Percentiles rank a stretch among this genome's conserved stretches.
Conservation (phyloP, 2,113 vertebrate genomes). For the Nothobranchius furzeri region DNA sequence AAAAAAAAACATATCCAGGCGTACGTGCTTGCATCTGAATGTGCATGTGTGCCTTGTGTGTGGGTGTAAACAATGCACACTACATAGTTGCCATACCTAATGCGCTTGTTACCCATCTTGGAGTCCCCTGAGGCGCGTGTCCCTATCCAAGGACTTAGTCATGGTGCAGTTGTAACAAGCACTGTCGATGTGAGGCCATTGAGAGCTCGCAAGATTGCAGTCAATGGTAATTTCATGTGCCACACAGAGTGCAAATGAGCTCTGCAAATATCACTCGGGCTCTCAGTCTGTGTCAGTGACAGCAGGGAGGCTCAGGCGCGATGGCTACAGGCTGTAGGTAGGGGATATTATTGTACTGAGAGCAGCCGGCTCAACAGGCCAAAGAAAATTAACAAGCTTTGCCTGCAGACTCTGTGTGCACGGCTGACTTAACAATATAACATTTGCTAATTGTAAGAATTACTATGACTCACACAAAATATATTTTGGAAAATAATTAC, state of each 20-base stretch:
- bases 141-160: slow-evolving; percentile 70
- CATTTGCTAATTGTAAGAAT: neutral
- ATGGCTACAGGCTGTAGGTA: slow-evolving; percentile 56
- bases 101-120: slow-evolving; percentile 74
- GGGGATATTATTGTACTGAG: slow-evolving; percentile 44
- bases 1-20: slow-evolving; percentile 28
- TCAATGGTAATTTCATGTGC: slow-evolving; percentile 76
- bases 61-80: slow-evolving; percentile 69
- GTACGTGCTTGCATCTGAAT: slow-evolving; percentile 20
- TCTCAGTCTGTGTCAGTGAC: slow-evolving; percentile 65
- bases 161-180: slow-evolving; percentile 73
- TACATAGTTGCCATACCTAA: slow-evolving; percentile 70
- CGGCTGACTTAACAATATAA: neutral
- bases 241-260: slow-evolving; percentile 76
- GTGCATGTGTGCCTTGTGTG: slow-evolving; percentile 44
- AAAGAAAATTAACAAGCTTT: slow-evolving; percentile 30
- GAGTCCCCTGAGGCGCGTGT: slow-evolving; percentile 63
- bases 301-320: slow-evolving; percentile 53
- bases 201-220: slow-evolving; percentile 72
- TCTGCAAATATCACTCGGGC: slow-evolving; percentile 68
- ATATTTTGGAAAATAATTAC: neutral
- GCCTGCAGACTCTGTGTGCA: slow-evolving; percentile 10
- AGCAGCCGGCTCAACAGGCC: slow-evolving; percentile 30
- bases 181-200: slow-evolving; percentile 69
- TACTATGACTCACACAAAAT: neutral